Evolutionary conservation across 2,113 vertebrate species (phyloP), one percentile per base, ranked within the genome.

Genomic region (Pachyramphus minor): DNA sequence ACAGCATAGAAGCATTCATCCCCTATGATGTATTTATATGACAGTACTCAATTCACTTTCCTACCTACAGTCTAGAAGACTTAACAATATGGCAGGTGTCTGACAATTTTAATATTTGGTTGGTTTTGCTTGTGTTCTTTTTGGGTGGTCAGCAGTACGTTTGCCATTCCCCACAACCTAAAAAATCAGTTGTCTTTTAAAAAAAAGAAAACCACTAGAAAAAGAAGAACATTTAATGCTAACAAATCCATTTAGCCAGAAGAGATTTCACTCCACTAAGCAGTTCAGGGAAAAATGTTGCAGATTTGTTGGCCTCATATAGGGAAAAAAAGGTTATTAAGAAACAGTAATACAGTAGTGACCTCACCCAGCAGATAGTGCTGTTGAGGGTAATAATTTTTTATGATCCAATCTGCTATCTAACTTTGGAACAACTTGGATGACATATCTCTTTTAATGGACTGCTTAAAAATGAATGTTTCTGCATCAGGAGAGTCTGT

Each of bases 401-500:
- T 97, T 87, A 83, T 83, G 42, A 80, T 74, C 72, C 72, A 94
- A 80, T 90, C 78, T 85, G 68, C 41, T 93, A 45, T 91, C 67
- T 83, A 83, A 66, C 45, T 76, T 41, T 90, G 84, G 72, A 79
- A 66, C 19, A 88, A 73, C 55, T 80, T 72, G 69, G 72, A 89
- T 9, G 4, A 60, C 58, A 63, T 7, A 62, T 15, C 28, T 77
- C 58, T 83, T 94, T 62, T 19, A 90, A 59, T 56, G 27, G 55
- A 58, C 89, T 69, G 39, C 42, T 83, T 71, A 90, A 79, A 79
- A 66, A 14, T 2, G 5, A 84, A 55, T 24, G 41, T 55, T 89
- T 95, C 86, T 87, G 47, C 55, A 77, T 78, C 37, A 52, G 41
- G 59, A 82, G 27, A 55, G 23, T 45, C 35, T 82, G 95, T 91